Percentiles rank a stretch among this genome's conserved stretches.
These are phyloP conservation scores for Eristalis tenax DNA, from an alignment of 2,888 invertebrate species.

Conservation along the genomic window DNA sequence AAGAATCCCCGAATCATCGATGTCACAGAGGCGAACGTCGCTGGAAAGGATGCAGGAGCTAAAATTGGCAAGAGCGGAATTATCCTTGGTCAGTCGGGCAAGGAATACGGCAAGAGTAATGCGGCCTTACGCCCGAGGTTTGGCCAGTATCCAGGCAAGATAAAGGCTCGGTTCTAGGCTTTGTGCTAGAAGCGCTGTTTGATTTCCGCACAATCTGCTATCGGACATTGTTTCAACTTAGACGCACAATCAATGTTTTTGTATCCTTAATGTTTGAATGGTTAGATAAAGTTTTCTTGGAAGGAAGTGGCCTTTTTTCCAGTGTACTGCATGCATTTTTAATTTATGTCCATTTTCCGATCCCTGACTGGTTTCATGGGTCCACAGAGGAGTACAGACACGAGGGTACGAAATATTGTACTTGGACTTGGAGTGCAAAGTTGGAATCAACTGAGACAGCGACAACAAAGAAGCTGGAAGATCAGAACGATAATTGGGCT, in stretches of 20 bases:
- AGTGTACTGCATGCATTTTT: not conserved
- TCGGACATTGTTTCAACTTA: not conserved
- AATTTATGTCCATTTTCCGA: not conserved
- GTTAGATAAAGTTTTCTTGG: not conserved
- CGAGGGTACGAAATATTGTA: no score
- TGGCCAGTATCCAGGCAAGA: constrained; percentile 78
- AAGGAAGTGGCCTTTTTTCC: not conserved
- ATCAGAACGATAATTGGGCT: no score
- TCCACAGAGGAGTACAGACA: no score
- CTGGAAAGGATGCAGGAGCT: constrained; percentile 74
- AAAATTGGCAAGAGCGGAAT: constrained; percentile 77
- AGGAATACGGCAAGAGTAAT: constrained; percentile 78
- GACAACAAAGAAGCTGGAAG: no score
- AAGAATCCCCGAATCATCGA: constrained; percentile 85
- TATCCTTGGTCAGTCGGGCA: constrained; percentile 78
- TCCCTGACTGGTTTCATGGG: no score
- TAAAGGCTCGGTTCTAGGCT: constrained; percentile 78
- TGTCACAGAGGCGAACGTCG: constrained; percentile 83
- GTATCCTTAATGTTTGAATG: constrained; percentile 10
- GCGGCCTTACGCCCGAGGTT: constrained; percentile 79
- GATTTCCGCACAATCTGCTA: constrained; percentile 13
- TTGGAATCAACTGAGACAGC: no score
- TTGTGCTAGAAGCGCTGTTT: not conserved
- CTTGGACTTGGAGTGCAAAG: no score
- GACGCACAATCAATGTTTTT: constrained; percentile 45